Conservation (phyloP, 2,113 vertebrate species). For the Anguilla rostrata region DNA sequence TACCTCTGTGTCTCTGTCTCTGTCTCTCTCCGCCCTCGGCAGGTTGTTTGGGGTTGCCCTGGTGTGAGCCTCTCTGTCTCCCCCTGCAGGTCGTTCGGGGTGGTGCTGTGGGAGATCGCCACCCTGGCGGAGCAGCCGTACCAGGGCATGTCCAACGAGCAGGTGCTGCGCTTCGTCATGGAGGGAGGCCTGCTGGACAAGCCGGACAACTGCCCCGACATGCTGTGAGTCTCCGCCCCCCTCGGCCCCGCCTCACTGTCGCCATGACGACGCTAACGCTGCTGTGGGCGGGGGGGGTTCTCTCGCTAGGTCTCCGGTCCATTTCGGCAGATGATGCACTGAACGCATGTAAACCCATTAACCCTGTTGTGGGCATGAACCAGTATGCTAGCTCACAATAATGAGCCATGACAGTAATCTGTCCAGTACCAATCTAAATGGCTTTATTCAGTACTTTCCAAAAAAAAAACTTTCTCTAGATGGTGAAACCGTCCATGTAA, state of each 20-base stretch:
- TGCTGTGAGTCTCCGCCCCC: conserved; percentile 77
- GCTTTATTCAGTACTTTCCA: no score
- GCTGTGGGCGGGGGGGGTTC: no score
- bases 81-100: conserved; percentile 36
- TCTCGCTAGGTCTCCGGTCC: no score
- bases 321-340: no score
- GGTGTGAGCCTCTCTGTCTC: not conserved
- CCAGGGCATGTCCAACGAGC: conserved; percentile 98
- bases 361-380: no score
- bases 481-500: not conserved
- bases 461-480: not conserved
- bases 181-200: conserved; percentile 96
- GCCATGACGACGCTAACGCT: not conserved
- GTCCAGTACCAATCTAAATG: no score
- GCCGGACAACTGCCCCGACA: conserved; percentile 94
- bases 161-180: conserved; percentile 98
- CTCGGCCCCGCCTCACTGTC: not conserved
- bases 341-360: no score
- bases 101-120: conserved; percentile 96
- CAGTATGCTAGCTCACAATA: no score
- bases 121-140: conserved; percentile 95
- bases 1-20: no score
- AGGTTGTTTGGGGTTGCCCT: no score
- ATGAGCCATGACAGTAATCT: no score
- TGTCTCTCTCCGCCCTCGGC: no score